Evolutionary conservation across 1,140 invertebrate species (phyloP).

Genomic region (Megalopta genalis): DNA sequence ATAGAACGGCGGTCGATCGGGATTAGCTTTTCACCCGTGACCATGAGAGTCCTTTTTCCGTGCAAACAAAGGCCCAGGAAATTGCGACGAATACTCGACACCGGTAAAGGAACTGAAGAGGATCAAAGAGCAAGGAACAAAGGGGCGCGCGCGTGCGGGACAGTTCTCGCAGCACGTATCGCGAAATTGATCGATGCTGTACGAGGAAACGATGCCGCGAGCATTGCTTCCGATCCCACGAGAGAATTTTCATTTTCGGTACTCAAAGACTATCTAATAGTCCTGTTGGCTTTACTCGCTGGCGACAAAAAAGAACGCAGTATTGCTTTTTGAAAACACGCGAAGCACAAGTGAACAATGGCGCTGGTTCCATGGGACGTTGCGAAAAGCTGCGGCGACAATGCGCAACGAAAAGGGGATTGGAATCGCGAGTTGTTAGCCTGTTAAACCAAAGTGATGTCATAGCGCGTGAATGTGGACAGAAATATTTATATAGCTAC

Average conservation of each 20-base stretch:
- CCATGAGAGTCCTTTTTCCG: not conserved
- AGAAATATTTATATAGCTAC: no score
- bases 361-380: not conserved
- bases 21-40: slow-evolving; percentile 2
- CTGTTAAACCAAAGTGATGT: no score
- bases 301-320: not conserved
- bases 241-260: slow-evolving; percentile 23
- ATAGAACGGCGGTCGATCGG: not conserved
- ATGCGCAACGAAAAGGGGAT: not conserved
- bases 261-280: slow-evolving; percentile 10
- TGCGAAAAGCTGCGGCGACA: no score
- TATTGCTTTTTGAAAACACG: not conserved
- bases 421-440: not conserved
- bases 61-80: not conserved
- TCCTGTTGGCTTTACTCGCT: not conserved
- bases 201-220: not conserved
- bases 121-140: slow-evolving; percentile 11
- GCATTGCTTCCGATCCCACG: not conserved
- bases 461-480: no score
- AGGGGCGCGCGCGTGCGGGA: not conserved
- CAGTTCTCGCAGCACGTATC: not conserved
- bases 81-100: not conserved
- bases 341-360: not conserved
- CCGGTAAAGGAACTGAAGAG: not conserved
- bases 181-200: slow-evolving; percentile 37